Evolutionary conservation across 2,888 invertebrate species (phyloP).

Genomic region (Aspidapion aeneum): DNA sequence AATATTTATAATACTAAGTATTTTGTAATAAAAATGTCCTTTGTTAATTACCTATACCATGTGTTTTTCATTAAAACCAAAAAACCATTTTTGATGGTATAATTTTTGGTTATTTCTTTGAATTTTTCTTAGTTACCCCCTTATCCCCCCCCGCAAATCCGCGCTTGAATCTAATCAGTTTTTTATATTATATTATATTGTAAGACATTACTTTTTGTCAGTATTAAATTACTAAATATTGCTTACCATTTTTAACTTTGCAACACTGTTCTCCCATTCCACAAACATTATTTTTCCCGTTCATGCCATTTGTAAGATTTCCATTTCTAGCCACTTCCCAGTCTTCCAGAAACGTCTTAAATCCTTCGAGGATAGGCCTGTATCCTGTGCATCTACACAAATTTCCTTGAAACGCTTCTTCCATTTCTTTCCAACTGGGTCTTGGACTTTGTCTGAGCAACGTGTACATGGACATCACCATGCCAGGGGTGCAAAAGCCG

Average conservation of each 20-base stretch:
- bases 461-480: conserved; percentile 96
- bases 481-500: conserved; percentile 93
- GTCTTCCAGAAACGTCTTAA: conserved; percentile 77
- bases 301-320: conserved; percentile 32
- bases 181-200: too few species aligned
- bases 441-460: conserved; percentile 69
- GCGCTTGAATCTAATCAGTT: too few species aligned
- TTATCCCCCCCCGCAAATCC: too few species aligned
- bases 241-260: conserved; percentile 45
- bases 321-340: conserved; percentile 53
- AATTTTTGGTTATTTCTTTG: too few species aligned
- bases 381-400: conserved; percentile 94
- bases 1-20: too few species aligned
- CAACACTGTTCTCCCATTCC: conserved; percentile 65
- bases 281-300: conserved; percentile 43
- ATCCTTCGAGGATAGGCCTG: conserved; percentile 88
- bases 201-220: too few species aligned
- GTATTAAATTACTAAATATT: too few species aligned
- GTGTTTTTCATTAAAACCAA: too few species aligned
- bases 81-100: too few species aligned
- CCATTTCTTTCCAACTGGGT: conserved; percentile 73
- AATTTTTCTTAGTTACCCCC: too few species aligned
- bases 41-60: too few species aligned
- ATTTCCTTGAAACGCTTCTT: conserved; percentile 77
- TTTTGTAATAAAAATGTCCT: too few species aligned